phyloP scores from a whole-genome alignment of 35 echinoderm and acorn worm species.

The Patiria miniata region DNA sequence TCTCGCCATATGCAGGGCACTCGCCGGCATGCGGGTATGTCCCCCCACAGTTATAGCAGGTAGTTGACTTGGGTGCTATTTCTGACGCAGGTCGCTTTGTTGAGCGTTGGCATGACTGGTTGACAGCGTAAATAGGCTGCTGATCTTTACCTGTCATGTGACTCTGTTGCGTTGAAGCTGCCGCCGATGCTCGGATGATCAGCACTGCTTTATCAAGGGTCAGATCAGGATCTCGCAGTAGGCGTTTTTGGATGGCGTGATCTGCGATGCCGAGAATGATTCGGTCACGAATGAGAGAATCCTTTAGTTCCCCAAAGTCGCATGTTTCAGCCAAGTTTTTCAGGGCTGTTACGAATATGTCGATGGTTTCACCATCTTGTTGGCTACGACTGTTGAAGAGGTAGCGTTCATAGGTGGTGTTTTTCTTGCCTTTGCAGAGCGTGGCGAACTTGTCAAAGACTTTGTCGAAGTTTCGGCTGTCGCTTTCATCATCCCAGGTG shows the following conservation, averaged over 20 bases:
- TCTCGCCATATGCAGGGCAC: too few relatives aligned
- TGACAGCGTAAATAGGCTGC: not conserved
- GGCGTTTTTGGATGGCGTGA: slow-evolving; percentile 31
- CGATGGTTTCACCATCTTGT: slow-evolving; percentile 39
- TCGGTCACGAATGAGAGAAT: slow-evolving; percentile 65
- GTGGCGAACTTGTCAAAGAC: slow-evolving; percentile 54
- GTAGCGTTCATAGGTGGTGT: slow-evolving; percentile 66
- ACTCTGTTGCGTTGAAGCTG: not conserved
- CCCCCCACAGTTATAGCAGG: too few relatives aligned
- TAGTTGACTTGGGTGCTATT: not conserved
- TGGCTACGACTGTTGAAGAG: slow-evolving; percentile 70
- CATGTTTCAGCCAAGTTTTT: slow-evolving; percentile 48
- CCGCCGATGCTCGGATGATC: slow-evolving; percentile 11
- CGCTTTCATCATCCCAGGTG: slow-evolving; percentile 37
- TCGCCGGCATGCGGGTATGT: too few relatives aligned
- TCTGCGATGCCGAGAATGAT: slow-evolving; percentile 55
- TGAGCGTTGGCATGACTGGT: not conserved
- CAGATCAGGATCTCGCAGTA: slow-evolving; percentile 50
- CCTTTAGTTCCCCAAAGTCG: slow-evolving; percentile 55
- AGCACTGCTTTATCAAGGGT: slow-evolving; percentile 40
- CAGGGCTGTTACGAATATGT: slow-evolving; percentile 50
- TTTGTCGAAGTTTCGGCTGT: slow-evolving; percentile 33
- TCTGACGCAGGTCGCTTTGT: not conserved
- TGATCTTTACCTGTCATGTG: not conserved
- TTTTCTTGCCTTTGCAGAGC: slow-evolving; percentile 54